A percentile compares a stretch with the other conserved stretches of the same genome.
Evolutionary conservation across 2,888 invertebrate species (phyloP).

Genomic region (Smittia aterrima): DNA sequence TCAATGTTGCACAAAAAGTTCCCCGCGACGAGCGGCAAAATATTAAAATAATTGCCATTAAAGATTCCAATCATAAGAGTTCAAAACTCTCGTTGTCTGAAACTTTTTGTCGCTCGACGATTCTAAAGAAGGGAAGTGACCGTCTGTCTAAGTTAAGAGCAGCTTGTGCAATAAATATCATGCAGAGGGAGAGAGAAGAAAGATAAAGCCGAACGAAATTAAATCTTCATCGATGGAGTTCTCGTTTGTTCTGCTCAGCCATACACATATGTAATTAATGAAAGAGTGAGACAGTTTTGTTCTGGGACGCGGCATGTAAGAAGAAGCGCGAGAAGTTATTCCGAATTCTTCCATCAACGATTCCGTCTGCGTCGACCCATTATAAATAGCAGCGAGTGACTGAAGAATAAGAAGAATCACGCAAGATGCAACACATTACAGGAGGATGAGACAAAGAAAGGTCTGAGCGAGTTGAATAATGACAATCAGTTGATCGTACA

Average conservation of each 20-base stretch:
- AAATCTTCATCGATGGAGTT: neutral
- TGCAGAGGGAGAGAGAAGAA: neutral
- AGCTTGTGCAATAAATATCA: neutral
- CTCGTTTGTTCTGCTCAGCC: neutral
- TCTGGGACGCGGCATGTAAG: neutral
- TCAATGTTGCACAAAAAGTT: neutral
- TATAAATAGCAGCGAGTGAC: constrained; percentile 1
- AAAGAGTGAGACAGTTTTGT: neutral
- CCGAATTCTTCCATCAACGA: neutral
- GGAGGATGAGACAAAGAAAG: neutral
- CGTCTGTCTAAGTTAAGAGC: neutral
- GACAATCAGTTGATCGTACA: neutral
- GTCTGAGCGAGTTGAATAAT: constrained; percentile 1
- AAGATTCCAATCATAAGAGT: neutral
- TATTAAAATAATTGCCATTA: neutral
- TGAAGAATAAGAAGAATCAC: neutral
- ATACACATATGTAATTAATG: neutral
- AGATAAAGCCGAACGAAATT: no score
- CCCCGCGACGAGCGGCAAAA: neutral
- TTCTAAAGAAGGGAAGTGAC: constrained; percentile 8
- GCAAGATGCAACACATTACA: constrained; percentile 17
- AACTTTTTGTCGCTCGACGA: neutral
- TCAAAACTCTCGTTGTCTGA: neutral
- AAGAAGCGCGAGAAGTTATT: neutral
- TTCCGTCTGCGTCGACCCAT: constrained; percentile 2